phyloP scores from a whole-genome alignment of 2,888 invertebrate species.

The Myathropa florea region DNA sequence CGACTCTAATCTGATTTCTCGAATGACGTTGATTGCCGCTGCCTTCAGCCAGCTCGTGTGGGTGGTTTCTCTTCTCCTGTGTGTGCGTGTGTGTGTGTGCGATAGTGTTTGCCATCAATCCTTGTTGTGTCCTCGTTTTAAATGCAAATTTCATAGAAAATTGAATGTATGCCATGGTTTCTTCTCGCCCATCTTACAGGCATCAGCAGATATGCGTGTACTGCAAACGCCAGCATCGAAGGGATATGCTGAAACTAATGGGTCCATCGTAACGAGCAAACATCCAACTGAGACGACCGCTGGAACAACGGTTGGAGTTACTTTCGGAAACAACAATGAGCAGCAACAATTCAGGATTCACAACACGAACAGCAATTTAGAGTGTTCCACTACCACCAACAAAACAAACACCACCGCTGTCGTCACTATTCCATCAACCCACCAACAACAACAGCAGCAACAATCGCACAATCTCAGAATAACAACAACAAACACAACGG shows the following conservation, averaged over 20 bases:
- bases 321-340: conserved; percentile 65
- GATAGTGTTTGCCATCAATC: conserved; percentile 7
- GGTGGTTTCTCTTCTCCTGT: too few species aligned
- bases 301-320: conserved; percentile 14
- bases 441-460: conserved; percentile 41
- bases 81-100: background rate
- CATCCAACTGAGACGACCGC: conserved; percentile 5
- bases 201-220: conserved; percentile 64
- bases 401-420: conserved; percentile 17
- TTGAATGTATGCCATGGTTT: conserved; percentile 2
- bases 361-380: conserved; percentile 38
- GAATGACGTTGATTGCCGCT: conserved; percentile 26
- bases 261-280: conserved; percentile 24
- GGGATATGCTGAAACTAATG: conserved; percentile 59
- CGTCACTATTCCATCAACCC: conserved; percentile 36
- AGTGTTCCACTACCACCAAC: conserved; percentile 31
- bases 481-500: conserved; percentile 4
- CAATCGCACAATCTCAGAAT: conserved; percentile 53
- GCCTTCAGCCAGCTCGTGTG: background rate
- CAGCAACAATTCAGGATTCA: conserved; percentile 45
- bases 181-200: conserved; percentile 13
- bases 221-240: conserved; percentile 61
- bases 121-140: conserved; percentile 12
- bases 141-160: conserved; percentile 52
- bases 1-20: conserved; percentile 36